These are phyloP conservation scores for Axinella damicornis DNA, from an alignment of 37 sponge, comb jelly and placozoan genomes.

Conservation along the genomic window DNA sequence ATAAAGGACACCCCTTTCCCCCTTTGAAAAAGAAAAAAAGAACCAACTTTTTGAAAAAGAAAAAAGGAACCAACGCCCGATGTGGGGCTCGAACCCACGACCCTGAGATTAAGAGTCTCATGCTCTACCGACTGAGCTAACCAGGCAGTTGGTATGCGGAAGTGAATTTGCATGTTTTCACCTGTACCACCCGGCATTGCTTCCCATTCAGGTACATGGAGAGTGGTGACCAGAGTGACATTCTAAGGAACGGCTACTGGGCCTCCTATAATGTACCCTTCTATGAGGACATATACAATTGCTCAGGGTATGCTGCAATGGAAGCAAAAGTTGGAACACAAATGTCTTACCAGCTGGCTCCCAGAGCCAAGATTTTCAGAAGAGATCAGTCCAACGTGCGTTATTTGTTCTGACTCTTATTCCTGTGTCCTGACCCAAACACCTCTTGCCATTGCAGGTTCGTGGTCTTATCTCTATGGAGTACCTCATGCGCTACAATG, in stretches of 20 bases:
- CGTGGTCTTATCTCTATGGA: constrained; percentile 42
- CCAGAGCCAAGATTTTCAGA: constrained; percentile 76
- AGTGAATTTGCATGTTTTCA: too few species aligned
- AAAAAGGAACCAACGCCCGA: constrained; percentile 86
- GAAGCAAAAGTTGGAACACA: constrained; percentile 48
- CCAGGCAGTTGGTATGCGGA: too few species aligned
- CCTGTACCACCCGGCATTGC: too few species aligned
- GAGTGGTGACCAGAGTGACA: constrained; percentile 63
- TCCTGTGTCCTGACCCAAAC: too few species aligned
- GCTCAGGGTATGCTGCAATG: constrained; percentile 53
- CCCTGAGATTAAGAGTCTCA: constrained; percentile 12
- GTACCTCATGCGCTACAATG: constrained; percentile 67
- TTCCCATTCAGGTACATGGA: constrained; percentile 26
- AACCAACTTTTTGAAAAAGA: not conserved
- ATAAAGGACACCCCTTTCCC: too few species aligned
- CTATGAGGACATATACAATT: constrained; percentile 59
- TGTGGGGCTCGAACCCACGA: constrained; percentile 97
- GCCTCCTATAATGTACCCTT: constrained; percentile 84
- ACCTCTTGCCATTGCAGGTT: constrained; percentile 27
- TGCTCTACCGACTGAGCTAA: constrained; percentile 47
- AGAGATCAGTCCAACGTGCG: constrained; percentile 70
- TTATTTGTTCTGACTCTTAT: too few species aligned
- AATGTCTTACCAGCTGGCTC: constrained; percentile 45
- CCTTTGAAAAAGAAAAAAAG: not conserved
- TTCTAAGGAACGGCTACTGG: constrained; percentile 74